phyloP scores from a whole-genome alignment of 2,113 vertebrate genomes.

The Connochaetes taurinus region DNA sequence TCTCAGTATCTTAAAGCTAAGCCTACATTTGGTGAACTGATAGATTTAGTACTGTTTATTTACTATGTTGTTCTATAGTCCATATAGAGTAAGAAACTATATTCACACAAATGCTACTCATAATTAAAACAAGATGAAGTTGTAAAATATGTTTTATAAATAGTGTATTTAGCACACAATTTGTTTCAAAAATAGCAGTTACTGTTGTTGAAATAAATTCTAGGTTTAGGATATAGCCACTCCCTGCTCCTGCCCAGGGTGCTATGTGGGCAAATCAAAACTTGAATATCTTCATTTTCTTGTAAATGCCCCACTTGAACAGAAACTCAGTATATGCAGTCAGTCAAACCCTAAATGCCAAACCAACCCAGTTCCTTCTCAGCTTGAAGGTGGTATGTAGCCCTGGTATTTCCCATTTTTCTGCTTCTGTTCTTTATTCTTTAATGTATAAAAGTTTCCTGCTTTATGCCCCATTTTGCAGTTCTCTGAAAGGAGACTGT shows the following conservation, averaged over 20 bases:
- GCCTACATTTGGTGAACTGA: not conserved
- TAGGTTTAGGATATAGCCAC: not conserved
- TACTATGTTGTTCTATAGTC: not conserved
- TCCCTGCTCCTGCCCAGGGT: not conserved
- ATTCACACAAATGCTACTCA: not conserved
- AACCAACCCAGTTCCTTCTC: not conserved
- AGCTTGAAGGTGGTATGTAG: not conserved
- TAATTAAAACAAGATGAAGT: not conserved
- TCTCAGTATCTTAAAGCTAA: constrained; percentile 6
- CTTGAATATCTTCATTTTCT: not conserved
- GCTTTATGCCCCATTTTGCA: not conserved
- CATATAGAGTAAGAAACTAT: not conserved
- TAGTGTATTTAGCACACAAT: not conserved
- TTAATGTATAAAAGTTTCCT: not conserved
- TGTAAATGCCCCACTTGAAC: not conserved
- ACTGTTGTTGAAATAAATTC: not conserved
- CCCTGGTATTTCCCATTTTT: not conserved
- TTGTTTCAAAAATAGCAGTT: not conserved
- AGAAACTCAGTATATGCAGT: not conserved
- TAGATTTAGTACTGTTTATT: not conserved
- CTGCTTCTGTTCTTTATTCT: not conserved
- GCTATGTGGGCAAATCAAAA: not conserved
- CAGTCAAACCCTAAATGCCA: not conserved
- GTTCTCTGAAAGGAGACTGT: not conserved
- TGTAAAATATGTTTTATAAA: not conserved